phyloP scores from a whole-genome alignment of 2,113 vertebrate species.

The Scortum barcoo region DNA sequence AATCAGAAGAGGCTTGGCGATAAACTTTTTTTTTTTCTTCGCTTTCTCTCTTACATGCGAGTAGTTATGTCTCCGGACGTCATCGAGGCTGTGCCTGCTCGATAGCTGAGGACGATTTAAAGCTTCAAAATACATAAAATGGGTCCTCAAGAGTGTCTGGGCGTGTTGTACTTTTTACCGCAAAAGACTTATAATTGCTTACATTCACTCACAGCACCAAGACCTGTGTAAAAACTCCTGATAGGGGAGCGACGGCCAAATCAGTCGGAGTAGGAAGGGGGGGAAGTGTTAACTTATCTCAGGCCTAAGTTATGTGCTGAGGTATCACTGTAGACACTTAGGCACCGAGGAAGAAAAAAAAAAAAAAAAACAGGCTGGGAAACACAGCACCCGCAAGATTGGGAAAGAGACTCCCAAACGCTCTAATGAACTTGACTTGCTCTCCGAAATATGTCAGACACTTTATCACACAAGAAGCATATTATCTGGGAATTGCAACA shows the following conservation, averaged over 20 bases:
- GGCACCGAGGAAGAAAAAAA: conserved; percentile 89
- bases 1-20: conserved; percentile 55
- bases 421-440: conserved; percentile 84
- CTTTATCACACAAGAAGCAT: conserved; percentile 95
- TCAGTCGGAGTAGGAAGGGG: conserved; percentile 39
- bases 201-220: conserved; percentile 14
- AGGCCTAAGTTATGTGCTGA: conserved; percentile 96
- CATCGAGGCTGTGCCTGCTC: neutral
- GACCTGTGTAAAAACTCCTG: conserved; percentile 51
- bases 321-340: conserved; percentile 95
- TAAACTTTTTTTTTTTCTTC: conserved; percentile 47
- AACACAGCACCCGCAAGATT: conserved; percentile 81
- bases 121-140: neutral
- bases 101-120: neutral
- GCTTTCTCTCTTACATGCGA: conserved; percentile 4
- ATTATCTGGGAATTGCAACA: conserved; percentile 91
- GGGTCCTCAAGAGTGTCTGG: too few species aligned
- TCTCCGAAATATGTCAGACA: conserved; percentile 87
- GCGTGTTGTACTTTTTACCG: neutral
- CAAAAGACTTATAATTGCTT: neutral
- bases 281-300: conserved; percentile 90
- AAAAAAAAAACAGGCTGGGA: conserved; percentile 68
- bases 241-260: conserved; percentile 60
- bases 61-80: neutral
- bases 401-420: conserved; percentile 83